phyloP scores from a whole-genome alignment of 2,888 invertebrate genomes.

The Apeira syringaria region DNA sequence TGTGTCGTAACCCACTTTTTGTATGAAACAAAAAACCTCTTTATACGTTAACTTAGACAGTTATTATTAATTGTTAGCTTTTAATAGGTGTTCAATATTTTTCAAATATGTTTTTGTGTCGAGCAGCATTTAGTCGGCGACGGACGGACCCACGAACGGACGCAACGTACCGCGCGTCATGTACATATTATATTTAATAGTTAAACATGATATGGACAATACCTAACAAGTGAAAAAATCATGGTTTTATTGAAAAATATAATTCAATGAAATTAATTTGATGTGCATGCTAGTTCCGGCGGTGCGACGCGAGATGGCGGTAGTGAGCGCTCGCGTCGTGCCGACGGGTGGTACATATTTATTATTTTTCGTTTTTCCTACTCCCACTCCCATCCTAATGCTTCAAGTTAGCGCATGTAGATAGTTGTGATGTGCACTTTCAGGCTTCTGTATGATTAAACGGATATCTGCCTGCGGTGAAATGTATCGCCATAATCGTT shows the following conservation, averaged over 20 bases:
- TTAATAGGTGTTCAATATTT: constrained; percentile 80
- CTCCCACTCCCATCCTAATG: constrained; percentile 39
- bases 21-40: constrained; percentile 64
- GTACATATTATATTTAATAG: constrained; percentile 78
- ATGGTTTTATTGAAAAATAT: constrained; percentile 79
- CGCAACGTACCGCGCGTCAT: constrained; percentile 45
- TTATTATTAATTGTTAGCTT: constrained; percentile 76
- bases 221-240: constrained; percentile 80
- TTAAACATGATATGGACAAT: constrained; percentile 81
- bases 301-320: constrained; percentile 29
- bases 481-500: constrained; percentile 2
- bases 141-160: constrained; percentile 38
- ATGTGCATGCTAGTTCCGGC: constrained; percentile 62
- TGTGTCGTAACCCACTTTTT: constrained; percentile 42
- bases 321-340: constrained; percentile 28
- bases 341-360: constrained; percentile 50
- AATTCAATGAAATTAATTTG: constrained; percentile 74
- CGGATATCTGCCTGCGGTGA: neutral
- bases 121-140: constrained; percentile 63
- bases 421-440: constrained; percentile 42
- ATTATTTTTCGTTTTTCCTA: constrained; percentile 52
- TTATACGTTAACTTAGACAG: constrained; percentile 74
- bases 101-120: constrained; percentile 56
- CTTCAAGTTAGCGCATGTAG: constrained; percentile 62
- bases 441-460: constrained; percentile 30